Evolutionary conservation across 2,888 invertebrate genomes (phyloP).

Genomic region (Drosophila diplacantha): DNA sequence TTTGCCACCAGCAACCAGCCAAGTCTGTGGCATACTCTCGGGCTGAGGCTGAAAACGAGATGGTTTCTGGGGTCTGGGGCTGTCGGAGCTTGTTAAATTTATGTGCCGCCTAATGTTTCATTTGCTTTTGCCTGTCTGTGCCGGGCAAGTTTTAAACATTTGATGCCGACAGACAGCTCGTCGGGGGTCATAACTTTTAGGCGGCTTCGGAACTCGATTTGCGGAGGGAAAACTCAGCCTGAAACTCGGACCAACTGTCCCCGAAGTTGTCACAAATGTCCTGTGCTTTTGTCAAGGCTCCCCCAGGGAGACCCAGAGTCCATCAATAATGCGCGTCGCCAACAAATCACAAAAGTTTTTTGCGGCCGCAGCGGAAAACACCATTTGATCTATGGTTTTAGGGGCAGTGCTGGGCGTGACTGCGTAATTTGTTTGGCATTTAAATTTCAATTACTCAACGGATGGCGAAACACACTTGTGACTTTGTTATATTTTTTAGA

Average conservation of each 20-base stretch:
- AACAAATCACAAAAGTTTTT: conserved; percentile 35
- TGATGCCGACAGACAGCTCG: conserved; percentile 49
- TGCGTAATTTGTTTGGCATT: conserved; percentile 55
- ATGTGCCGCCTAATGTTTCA: conserved; percentile 46
- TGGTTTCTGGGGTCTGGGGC: conserved; percentile 3
- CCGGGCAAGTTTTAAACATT: conserved; percentile 39
- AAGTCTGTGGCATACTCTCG: conserved; percentile 41
- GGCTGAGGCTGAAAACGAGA: conserved; percentile 22
- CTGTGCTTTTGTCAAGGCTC: conserved; percentile 36
- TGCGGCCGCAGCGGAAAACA: conserved; percentile 25
- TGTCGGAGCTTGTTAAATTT: conserved; percentile 59
- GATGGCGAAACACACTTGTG: conserved; percentile 8
- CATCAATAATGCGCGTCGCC: conserved; percentile 36
- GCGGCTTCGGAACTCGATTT: conserved; percentile 12
- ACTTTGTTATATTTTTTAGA: conserved; percentile 21
- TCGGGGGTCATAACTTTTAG: conserved; percentile 28
- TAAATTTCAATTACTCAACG: conserved; percentile 64
- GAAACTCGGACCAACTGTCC: conserved; percentile 17
- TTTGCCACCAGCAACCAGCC: conserved; percentile 17
- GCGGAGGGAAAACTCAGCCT: background rate
- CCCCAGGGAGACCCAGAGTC: conserved; percentile 9
- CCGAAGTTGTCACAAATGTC: conserved; percentile 36
- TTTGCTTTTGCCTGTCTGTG: conserved; percentile 21
- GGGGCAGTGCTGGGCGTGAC: conserved; percentile 8
- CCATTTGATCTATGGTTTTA: conserved; percentile 38